phyloP scores from a whole-genome alignment of 2,888 invertebrate genomes.

The Troilus luridus region DNA sequence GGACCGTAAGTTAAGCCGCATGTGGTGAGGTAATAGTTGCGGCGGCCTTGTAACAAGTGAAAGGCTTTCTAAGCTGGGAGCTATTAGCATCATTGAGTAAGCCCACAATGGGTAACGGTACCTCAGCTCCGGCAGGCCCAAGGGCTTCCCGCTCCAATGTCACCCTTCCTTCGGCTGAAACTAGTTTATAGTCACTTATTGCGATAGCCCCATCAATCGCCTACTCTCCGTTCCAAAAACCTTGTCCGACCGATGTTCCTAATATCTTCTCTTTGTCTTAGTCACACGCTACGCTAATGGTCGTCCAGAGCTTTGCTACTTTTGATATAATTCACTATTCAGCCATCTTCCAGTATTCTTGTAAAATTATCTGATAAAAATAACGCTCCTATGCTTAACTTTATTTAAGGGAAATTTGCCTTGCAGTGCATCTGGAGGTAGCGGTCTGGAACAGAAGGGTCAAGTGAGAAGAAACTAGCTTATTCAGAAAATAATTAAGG shows the following conservation, averaged over 20 bases:
- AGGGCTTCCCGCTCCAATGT: not conserved
- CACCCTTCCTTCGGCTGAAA: not conserved
- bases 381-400: too few relatives aligned
- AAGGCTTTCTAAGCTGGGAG: constrained; percentile 13
- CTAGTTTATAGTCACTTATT: not conserved
- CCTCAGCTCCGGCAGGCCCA: not conserved
- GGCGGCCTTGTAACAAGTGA: not conserved
- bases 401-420: too few relatives aligned
- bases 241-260: not conserved
- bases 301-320: not conserved
- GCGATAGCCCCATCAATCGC: not conserved
- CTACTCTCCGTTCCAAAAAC: not conserved
- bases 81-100: constrained; percentile 19
- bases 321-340: not conserved
- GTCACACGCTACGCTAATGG: not conserved
- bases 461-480: too few relatives aligned
- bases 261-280: not conserved
- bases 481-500: too few relatives aligned
- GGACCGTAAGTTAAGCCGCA: not conserved
- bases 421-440: too few relatives aligned
- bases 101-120: constrained; percentile 24
- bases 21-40: not conserved
- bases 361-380: too few relatives aligned
- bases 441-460: too few relatives aligned
- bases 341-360: too few relatives aligned